Conservation (phyloP, 2,888 invertebrate species). For the Neoscelio sp. region DNA sequence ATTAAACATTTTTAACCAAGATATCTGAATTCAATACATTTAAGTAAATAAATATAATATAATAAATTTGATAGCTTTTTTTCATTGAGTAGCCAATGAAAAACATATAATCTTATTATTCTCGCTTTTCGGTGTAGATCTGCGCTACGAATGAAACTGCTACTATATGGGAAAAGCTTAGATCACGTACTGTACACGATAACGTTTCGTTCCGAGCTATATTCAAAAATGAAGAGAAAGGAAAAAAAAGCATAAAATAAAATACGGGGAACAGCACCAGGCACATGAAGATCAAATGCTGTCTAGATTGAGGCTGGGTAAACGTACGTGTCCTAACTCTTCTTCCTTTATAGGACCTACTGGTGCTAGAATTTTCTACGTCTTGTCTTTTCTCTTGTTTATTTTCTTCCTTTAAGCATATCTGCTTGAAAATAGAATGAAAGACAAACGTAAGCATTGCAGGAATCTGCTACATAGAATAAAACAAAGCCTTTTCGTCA, state of each 20-base stretch:
- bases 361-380: slow-evolving; percentile 46
- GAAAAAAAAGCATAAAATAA: slow-evolving; percentile 53
- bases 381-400: slow-evolving; percentile 36
- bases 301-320: slow-evolving; percentile 79
- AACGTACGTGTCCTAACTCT: slow-evolving; percentile 74
- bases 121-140: slow-evolving; percentile 25
- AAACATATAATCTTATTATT: slow-evolving; percentile 26
- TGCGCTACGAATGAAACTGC: slow-evolving; percentile 50
- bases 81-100: slow-evolving; percentile 30
- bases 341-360: slow-evolving; percentile 60
- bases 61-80: too few species aligned
- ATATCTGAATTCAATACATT: too few species aligned
- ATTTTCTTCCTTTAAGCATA: slow-evolving; percentile 73
- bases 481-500: slow-evolving; percentile 2
- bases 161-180: slow-evolving; percentile 70
- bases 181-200: slow-evolving; percentile 79
- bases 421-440: slow-evolving; percentile 76
- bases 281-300: slow-evolving; percentile 75
- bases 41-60: too few species aligned
- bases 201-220: slow-evolving; percentile 73
- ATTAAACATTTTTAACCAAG: too few species aligned
- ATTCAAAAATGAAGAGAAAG: slow-evolving; percentile 72
- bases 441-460: not conserved
- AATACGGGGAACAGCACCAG: slow-evolving; percentile 57
- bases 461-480: slow-evolving; percentile 31